Percentiles rank a stretch among this genome's conserved stretches.
phyloP scores from a whole-genome alignment of 2,888 invertebrate genomes.

The Ichneumoninae sp. region DNA sequence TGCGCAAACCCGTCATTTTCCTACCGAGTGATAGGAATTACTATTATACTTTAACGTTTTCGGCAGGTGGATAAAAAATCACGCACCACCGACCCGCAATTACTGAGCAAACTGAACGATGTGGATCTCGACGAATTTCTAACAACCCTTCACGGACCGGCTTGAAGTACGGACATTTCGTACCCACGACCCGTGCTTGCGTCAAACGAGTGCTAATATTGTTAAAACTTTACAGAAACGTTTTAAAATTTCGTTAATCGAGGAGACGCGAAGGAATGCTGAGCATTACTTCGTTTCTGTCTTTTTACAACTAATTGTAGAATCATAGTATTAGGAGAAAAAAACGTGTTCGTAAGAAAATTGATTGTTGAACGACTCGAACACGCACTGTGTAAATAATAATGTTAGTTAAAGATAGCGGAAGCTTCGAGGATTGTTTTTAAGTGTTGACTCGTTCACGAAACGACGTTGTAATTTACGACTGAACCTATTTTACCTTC shows the following conservation, averaged over 20 bases:
- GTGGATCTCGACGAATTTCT: slow-evolving; percentile 78
- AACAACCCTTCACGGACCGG: slow-evolving; percentile 77
- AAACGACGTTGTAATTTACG: background rate
- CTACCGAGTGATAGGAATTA: too few species aligned
- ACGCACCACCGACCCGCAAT: slow-evolving; percentile 72
- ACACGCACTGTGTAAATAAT: slow-evolving; percentile 41
- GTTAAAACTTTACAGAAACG: slow-evolving; percentile 12
- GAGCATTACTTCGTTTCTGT: slow-evolving; percentile 53
- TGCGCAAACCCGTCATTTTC: too few species aligned
- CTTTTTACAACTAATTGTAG: background rate
- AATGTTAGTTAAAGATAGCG: slow-evolving; percentile 26
- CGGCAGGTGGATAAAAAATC: slow-evolving; percentile 74
- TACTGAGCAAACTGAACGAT: slow-evolving; percentile 70
- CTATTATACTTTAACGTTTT: background rate
- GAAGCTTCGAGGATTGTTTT: slow-evolving; percentile 45
- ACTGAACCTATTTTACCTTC: background rate
- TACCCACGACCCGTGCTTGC: background rate
- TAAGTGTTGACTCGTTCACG: background rate
- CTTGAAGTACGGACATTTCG: slow-evolving; percentile 64
- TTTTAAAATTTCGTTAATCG: slow-evolving; percentile 19
- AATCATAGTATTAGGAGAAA: background rate
- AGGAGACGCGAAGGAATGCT: slow-evolving; percentile 41
- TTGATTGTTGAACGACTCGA: slow-evolving; percentile 48
- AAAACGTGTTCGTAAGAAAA: slow-evolving; percentile 28
- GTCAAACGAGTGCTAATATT: slow-evolving; percentile 6